These are phyloP conservation scores for Silurus lanzhouensis DNA, from an alignment of 2,797 vertebrate species.

Conservation along the genomic window DNA sequence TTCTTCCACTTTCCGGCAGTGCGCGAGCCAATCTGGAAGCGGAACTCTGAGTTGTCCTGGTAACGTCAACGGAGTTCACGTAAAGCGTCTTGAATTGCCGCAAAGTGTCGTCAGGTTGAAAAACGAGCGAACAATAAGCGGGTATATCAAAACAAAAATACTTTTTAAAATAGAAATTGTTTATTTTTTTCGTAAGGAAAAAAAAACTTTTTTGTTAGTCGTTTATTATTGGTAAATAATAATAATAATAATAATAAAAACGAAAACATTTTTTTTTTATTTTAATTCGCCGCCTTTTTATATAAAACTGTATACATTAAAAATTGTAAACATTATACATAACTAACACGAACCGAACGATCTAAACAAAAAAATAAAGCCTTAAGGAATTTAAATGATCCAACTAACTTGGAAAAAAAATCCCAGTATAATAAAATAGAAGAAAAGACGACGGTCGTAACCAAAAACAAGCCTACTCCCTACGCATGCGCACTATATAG, in stretches of 20 bases:
- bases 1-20: slow-evolving; percentile 67
- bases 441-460: not conserved
- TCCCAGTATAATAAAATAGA: not conserved
- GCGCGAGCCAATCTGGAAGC: slow-evolving; percentile 59
- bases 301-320: not conserved
- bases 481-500: not conserved
- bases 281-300: not conserved
- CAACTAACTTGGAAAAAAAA: not conserved
- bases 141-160: too few species aligned
- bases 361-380: not conserved
- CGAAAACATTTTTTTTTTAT: not conserved
- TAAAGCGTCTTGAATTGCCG: slow-evolving; percentile 26
- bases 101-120: slow-evolving; percentile 58
- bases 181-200: too few species aligned
- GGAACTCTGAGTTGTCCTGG: slow-evolving; percentile 53
- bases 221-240: not conserved
- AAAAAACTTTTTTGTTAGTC: not conserved
- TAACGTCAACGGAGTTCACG: slow-evolving; percentile 56
- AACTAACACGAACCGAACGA: not conserved
- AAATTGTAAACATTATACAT: too few species aligned
- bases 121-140: not conserved
- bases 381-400: not conserved
- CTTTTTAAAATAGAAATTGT: too few species aligned
- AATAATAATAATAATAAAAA: not conserved
- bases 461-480: not conserved